Conservation (phyloP, 2,113 vertebrate genomes). For the Silurus meridionalis region DNA sequence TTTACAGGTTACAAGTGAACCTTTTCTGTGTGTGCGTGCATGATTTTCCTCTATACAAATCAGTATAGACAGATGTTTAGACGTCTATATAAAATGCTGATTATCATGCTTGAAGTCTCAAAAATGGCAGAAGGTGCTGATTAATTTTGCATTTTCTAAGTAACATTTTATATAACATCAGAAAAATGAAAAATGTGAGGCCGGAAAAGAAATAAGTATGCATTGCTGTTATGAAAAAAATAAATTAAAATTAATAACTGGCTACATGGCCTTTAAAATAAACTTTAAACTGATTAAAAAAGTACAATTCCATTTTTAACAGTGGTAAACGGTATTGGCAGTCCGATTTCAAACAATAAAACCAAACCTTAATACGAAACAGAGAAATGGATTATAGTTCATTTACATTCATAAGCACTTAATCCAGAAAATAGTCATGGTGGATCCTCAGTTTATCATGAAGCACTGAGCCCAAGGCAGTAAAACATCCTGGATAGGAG, state of each 20-base stretch:
- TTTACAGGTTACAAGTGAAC: not conserved
- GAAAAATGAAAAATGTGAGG: not conserved
- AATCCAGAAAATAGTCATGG: not conserved
- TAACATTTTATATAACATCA: not conserved
- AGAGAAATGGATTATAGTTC: not conserved
- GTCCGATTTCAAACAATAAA: not conserved
- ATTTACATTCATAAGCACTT: not conserved
- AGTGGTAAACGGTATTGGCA: not conserved
- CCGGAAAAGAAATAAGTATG: not conserved
- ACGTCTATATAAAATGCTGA: constrained; percentile 6
- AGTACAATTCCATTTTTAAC: not conserved
- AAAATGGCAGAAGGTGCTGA: not conserved
- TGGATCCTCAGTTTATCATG: too few species aligned
- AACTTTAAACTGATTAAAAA: not conserved
- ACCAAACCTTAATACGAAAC: not conserved
- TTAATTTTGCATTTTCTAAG: not conserved
- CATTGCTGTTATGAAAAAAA: not conserved
- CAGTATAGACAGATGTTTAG: not conserved
- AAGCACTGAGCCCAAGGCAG: too few species aligned
- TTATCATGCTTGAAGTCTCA: not conserved
- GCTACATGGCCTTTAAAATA: not conserved
- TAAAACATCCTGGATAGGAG: not conserved
- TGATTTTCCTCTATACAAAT: too few species aligned
- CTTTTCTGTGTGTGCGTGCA: not conserved
- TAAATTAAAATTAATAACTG: not conserved